Evolutionary conservation across 2,797 vertebrate species (phyloP).

Genomic region (Pelochelys cantorii): DNA sequence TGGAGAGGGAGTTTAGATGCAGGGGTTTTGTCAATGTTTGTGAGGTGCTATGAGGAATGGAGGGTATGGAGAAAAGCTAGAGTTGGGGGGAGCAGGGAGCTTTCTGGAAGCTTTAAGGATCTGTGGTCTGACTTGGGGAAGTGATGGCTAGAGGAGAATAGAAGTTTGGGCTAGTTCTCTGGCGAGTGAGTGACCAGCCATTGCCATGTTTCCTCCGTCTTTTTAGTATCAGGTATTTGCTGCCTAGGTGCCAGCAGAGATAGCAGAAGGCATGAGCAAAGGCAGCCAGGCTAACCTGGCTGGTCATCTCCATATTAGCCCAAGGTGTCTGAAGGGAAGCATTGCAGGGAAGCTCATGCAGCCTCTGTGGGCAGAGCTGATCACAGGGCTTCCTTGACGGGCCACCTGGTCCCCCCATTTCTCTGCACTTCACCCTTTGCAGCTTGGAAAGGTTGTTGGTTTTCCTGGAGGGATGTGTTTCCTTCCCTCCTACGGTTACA

Average conservation of each 20-base stretch:
- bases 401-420: neutral
- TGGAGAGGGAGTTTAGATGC: neutral
- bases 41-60: neutral
- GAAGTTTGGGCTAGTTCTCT: neutral
- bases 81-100: neutral
- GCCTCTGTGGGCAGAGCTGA: neutral
- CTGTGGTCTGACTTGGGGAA: neutral
- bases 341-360: neutral
- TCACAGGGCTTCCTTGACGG: neutral
- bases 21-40: too few relatives aligned
- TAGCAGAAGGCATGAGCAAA: neutral
- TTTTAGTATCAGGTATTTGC: neutral
- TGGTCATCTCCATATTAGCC: neutral
- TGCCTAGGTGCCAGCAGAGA: neutral
- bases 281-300: neutral
- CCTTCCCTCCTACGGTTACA: neutral
- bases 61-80: neutral
- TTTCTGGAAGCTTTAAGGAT: neutral
- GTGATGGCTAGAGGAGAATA: neutral
- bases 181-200: neutral
- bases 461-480: neutral
- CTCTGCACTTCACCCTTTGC: neutral
- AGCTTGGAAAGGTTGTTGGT: neutral
- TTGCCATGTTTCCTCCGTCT: neutral
- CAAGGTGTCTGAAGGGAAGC: neutral